Conservation (phyloP, 2,888 invertebrate genomes). For the Stomorhina lunata region DNA sequence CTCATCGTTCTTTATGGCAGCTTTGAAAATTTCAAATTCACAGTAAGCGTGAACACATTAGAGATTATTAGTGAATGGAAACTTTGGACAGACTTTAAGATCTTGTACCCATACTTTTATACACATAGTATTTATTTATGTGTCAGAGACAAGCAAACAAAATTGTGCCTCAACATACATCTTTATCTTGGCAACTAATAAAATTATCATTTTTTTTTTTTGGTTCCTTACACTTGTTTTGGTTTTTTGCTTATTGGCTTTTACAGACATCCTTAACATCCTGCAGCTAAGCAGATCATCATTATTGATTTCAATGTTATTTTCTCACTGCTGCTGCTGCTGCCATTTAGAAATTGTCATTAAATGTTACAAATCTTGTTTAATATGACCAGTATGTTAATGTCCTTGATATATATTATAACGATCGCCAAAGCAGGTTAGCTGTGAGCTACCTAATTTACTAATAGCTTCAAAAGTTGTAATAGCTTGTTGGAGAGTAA, state of each 20-base stretch:
- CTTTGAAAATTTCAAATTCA: conserved; percentile 69
- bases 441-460: conserved; percentile 27
- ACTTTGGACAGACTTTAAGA: conserved; percentile 58
- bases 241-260: not conserved
- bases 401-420: conserved; percentile 12
- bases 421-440: conserved; percentile 17
- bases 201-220: conserved; percentile 59
- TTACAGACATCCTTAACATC: not conserved
- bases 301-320: conserved; percentile 29
- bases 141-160: conserved; percentile 67
- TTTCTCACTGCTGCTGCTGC: not conserved
- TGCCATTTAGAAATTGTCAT: conserved; percentile 41
- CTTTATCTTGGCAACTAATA: conserved; percentile 63
- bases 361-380: conserved; percentile 52
- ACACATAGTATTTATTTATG: conserved; percentile 52
- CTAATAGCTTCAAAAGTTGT: conserved; percentile 32
- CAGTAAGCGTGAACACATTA: conserved; percentile 78
- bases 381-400: conserved; percentile 38
- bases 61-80: conserved; percentile 72
- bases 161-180: conserved; percentile 69
- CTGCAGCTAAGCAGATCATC: too few relatives aligned
- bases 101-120: conserved; percentile 6
- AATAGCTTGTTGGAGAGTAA: conserved; percentile 6
- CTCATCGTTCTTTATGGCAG: conserved; percentile 27
- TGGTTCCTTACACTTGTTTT: not conserved